Evolutionary conservation across 2,888 invertebrate species (phyloP), one percentile per base, ranked within the genome.

Genomic region (Euzophera pinguis): DNA sequence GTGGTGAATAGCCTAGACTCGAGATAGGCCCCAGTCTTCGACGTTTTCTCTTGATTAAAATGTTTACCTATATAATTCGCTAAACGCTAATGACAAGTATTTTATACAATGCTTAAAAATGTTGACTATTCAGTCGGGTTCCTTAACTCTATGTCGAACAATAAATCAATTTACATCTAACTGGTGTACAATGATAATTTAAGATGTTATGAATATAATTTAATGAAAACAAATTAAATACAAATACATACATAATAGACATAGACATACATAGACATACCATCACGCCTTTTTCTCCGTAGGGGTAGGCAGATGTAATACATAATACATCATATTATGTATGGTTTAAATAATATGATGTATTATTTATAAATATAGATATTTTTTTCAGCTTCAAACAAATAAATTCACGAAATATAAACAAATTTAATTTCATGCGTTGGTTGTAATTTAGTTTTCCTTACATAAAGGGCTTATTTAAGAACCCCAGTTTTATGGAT

Each of bases 71-170:
- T 68, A 78, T 68, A 67, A 65, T 67, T 62, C 59, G 69, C 78
- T 80, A 82, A 64, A 54, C 56, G 65, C 75, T 81, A 78, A 65
- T 67, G 78, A 74, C 71, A 61, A 72, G 14, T 45, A 32, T 49
- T 50, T 74, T 78, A 78, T 73, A 82, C 77, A 77, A 78, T 79
- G 78, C 80, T 83, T 83, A 86, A 78, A 80, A 84, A 81, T 77
- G 81, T 78, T 90, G 89, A 90, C 89, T 89, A 90, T 89, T 90
- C 89, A 90, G 89, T 89, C 89, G 84, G 84, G 78, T 84, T 81
- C 73, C 88, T 89, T 89, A 89, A 67, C 59, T 59, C 80, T 82
- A 84, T 64, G 60, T 72, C 64, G 62, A 75, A 69, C 78, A 73
- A 69, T 64, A 64, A 61, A 62, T 53, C 59, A 61, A 63, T 69